Base-by-base conservation (phyloP, 2,113 vertebrate species). In the Mixornis gularis region DNA sequence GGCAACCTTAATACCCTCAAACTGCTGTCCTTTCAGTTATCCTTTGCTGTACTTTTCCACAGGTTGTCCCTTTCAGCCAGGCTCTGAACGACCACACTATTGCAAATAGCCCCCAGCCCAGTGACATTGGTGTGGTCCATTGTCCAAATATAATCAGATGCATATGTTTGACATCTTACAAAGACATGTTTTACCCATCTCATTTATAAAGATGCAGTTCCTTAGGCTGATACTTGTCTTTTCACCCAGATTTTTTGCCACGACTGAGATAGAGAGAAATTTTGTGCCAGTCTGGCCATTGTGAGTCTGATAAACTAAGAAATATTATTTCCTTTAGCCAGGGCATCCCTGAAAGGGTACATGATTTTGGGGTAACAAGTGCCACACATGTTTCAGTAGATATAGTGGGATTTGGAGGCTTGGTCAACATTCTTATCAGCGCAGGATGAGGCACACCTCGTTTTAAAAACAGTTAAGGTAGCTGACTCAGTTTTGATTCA, bases 401-500 rank as follows among this genome's bases (percentile, higher is more conserved):
- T 66, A 63, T 0, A 48, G 24, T 12, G 21, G 27, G 24, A 72
- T 71, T 62, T 89, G 30, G 22, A 74, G 24, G 21, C 10, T 66
- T n/a, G 6, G 17, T 44, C 64, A 78, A 48, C 44, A 55, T 44
- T 27, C 12, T 81, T 70, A 81, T 79, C 51, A 76, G 18, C 43
- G 71, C 5, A 74, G 34, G 32, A 81, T 46, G 29, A 89, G 32
- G 19, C 38, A 79, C 41, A 26, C 48, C 48, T 91, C 58, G 40
- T 81, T 79, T 71, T 17, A 69, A 93, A 84, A 89, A 22, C 21
- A 44, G 43, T 32, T 64, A 48, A 68, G 52, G 65, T 65, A 79
- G 34, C 70, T 91, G 63, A 92, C 52, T 81, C 59, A 79, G 52
- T 62, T 95, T 92, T 87, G 65, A 88, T 83, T 71, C 7, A 49